Evolutionary conservation across 2,797 vertebrate genomes (phyloP).

Genomic region (Glossophaga mutica): DNA sequence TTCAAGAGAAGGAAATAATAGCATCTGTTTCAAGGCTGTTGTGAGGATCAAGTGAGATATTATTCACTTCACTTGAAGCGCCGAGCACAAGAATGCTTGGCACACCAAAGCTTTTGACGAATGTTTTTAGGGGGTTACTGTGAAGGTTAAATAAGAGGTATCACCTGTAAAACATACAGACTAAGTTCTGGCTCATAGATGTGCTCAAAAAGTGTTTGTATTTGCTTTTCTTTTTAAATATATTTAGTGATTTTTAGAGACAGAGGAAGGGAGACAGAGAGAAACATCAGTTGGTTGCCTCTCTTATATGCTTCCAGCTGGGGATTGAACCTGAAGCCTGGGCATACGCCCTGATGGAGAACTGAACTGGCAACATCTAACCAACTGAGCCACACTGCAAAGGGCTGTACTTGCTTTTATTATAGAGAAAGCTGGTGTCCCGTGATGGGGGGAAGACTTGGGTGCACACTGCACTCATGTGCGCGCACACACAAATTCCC

Average conservation of each 20-base stretch:
- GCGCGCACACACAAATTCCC: background rate
- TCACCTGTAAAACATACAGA: background rate
- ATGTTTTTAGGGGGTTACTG: background rate
- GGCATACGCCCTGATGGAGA: background rate
- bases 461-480: background rate
- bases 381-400: background rate
- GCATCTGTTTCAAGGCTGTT: background rate
- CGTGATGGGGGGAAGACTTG: background rate
- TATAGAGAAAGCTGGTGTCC: conserved; percentile 2
- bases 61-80: background rate
- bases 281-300: background rate
- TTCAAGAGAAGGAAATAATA: conserved; percentile 9
- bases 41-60: background rate
- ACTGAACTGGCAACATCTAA: background rate
- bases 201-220: background rate
- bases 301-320: background rate
- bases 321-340: background rate
- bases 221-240: background rate
- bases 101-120: background rate
- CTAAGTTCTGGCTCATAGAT: background rate
- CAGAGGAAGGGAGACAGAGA: background rate
- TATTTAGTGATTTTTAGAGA: no score
- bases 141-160: conserved; percentile 32
- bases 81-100: background rate
- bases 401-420: background rate